Evolutionary conservation across 2,888 invertebrate genomes (phyloP), one percentile per base, ranked within the genome.

Genomic region (Ctenicera cuprea): DNA sequence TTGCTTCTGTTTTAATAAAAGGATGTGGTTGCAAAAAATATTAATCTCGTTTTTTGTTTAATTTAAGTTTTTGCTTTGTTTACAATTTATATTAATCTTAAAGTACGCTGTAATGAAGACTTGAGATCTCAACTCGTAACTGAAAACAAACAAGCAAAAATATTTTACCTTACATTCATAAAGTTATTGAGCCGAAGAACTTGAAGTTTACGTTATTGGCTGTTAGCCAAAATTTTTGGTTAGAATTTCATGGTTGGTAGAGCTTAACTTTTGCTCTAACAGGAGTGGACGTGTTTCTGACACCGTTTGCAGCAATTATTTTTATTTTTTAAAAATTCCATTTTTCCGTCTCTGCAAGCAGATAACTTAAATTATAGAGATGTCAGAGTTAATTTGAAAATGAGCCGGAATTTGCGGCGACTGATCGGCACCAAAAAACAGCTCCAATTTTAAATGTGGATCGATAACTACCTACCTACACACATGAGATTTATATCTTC

Each of bases 211-310:
- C 20, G 18, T 57, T 37, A 37, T 8, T 57, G 57, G 57, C n/a
- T 1, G n/a, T 12, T 11, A 18, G 33, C 57, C 57, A 57, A 37
- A 57, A 57, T 57, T 37, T 57, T n/a, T 57, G 5, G 57, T 50
- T 26, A 57, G 57, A 57, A 57, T 57, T 57, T 37, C 37, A 57
- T 20, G 57, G 16, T 33, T 33, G 33, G 33, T 18, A 8, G 16
- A 37, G 33, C 37, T 30, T 57, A n/a, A 16, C 30, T 30, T 30
- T 57, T 18, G 57, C 57, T 14, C 12, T 37, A 57, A 20, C 37
- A 57, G 14, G 18, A 30, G n/a, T 16, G 33, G 33, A 57, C 18
- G 54, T 1, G 30, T 14, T 33, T 57, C 33, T 57, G 57, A 37
- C 57, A 33, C 5, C 37, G 26, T 37, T 33, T 18, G 11, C 5